Evolutionary conservation across 1,140 invertebrate genomes (phyloP).

Genomic region (Pogonomyrmex barbatus): DNA sequence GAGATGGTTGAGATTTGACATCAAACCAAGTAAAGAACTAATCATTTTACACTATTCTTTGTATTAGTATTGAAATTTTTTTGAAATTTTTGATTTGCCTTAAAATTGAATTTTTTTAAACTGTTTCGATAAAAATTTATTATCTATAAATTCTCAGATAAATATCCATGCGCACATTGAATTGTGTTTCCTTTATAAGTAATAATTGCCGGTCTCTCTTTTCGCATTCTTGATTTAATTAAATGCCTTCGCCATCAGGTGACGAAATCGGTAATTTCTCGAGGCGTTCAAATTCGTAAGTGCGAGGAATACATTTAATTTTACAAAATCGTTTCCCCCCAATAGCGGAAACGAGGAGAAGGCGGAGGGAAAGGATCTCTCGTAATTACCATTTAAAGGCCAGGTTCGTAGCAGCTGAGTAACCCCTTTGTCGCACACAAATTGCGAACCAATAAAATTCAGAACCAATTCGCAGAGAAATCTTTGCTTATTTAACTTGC

Average conservation of each 20-base stretch:
- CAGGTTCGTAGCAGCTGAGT: slow-evolving; percentile 25
- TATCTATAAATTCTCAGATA: neutral
- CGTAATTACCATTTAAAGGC: slow-evolving; percentile 60
- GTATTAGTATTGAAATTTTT: neutral
- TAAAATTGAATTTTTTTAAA: neutral
- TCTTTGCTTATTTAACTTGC: slow-evolving; percentile 50
- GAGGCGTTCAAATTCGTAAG: slow-evolving; percentile 38
- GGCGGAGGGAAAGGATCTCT: slow-evolving; percentile 42
- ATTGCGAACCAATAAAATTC: slow-evolving; percentile 57
- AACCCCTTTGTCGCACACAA: slow-evolving; percentile 47
- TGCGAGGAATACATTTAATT: slow-evolving; percentile 57
- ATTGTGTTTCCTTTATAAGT: neutral
- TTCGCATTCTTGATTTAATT: neutral
- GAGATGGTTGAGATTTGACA: neutral
- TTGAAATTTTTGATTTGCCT: neutral
- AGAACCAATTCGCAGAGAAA: slow-evolving; percentile 32
- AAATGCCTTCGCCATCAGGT: slow-evolving; percentile 11
- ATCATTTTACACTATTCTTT: neutral
- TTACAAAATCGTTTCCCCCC: slow-evolving; percentile 53
- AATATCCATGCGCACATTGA: slow-evolving; percentile 4
- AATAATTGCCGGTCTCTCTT: slow-evolving; percentile 5
- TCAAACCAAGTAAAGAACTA: neutral
- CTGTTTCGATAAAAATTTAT: neutral
- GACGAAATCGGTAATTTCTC: slow-evolving; percentile 53
- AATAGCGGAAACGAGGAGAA: slow-evolving; percentile 29